Base-by-base conservation (phyloP, 2,113 vertebrate species). In the Dicerorhinus sumatrensis region DNA sequence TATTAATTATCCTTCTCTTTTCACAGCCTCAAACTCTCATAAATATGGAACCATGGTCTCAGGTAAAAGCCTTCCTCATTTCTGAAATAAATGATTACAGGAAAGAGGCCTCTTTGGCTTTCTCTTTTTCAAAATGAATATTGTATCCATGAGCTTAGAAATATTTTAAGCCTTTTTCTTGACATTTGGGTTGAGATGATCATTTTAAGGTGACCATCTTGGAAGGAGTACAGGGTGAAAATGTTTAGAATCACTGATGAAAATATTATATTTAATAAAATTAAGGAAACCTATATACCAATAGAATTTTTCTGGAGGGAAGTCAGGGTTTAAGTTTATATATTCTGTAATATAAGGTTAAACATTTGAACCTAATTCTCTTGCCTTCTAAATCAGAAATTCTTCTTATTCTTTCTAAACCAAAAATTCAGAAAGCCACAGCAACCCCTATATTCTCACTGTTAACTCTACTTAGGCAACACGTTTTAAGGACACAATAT, bases 101-200 rank as follows among this genome's bases (percentile, higher is more conserved):
- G 31, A 90, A 96, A 54, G 39, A 65, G 91, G 13, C 0, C 46
- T 58, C 25, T 69, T 72, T 23, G 33, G 16, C 36, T 67, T 89
- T 97, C 7, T 7, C 1, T 25, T 88, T 86, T 82, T 54, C 11
- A 81, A 94, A 95, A 81, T 85, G 94, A 75, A 42, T 54, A 93
- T 85, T 65, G 58, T 76, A 67, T 58, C 31, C 16, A 60, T 46
- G 33, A 48, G 18, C 46, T 89, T 58, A 56, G 46, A 96, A 88
- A 94, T 46, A 60, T 23, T 54, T 62, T 18, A 2, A 20, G 60
- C 75, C 72, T 80, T 80, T 48, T 89, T 39, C 51, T 87, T 88
- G 14, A 90, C 29, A 46, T 39, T 94, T 39, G 46, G 2, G 14
- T 54, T 87, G 11, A 95, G 17, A 56, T 72, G 42, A 60, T 63